These are phyloP conservation scores for Parnassius orleans DNA, from an alignment of 2,888 invertebrate genomes.

Conservation along the genomic window DNA sequence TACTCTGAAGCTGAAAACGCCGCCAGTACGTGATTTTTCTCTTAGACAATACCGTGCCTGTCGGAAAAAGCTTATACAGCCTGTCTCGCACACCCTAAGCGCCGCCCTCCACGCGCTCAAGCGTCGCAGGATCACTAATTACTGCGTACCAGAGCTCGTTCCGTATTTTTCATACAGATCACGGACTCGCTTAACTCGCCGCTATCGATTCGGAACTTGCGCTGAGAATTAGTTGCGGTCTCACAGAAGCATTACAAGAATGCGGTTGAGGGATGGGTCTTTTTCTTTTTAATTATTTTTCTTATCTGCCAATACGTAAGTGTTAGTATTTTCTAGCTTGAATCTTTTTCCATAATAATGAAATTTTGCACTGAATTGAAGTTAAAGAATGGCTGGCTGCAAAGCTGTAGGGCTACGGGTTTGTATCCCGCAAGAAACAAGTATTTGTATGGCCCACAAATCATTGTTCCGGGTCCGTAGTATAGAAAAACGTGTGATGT, in stretches of 20 bases:
- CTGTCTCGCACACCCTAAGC: constrained; percentile 22
- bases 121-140: constrained; percentile 58
- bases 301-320: constrained; percentile 7
- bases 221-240: constrained; percentile 47
- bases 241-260: constrained; percentile 47
- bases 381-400: not conserved
- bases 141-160: constrained; percentile 51
- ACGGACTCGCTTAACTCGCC: constrained; percentile 59
- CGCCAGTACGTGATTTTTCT: constrained; percentile 5
- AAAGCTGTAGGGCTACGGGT: not conserved
- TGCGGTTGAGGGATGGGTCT: constrained; percentile 38
- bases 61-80: constrained; percentile 23
- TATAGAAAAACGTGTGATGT: not conserved
- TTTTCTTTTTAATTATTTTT: constrained; percentile 22
- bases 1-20: not conserved
- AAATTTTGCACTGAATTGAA: not conserved
- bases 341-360: not conserved
- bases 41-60: constrained; percentile 3
- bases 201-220: constrained; percentile 63
- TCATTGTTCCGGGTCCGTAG: too few relatives aligned
- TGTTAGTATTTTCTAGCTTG: constrained; percentile 21
- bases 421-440: too few relatives aligned
- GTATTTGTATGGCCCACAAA: too few relatives aligned
- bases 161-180: constrained; percentile 74
- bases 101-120: constrained; percentile 28